phyloP scores from a whole-genome alignment of 1,140 invertebrate species.

The Elysia chlorotica region DNA sequence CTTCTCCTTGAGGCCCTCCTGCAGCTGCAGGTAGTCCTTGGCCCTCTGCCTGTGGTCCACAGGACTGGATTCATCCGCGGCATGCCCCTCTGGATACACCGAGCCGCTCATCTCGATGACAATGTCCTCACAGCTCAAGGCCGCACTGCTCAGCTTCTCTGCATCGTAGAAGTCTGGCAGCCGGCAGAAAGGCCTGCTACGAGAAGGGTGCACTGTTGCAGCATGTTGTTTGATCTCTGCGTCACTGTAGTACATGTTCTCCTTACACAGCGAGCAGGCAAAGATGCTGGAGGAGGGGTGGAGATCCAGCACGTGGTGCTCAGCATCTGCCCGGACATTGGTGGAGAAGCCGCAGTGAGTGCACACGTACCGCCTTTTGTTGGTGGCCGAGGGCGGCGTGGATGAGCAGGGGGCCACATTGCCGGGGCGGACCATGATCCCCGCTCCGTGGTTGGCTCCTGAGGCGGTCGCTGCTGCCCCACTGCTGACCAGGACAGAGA shows the following conservation, averaged over 20 bases:
- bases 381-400: background rate
- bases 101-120: slow-evolving; percentile 43
- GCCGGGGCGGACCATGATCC: too few species aligned
- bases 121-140: slow-evolving; percentile 15
- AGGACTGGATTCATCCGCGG: background rate
- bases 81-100: slow-evolving; percentile 34
- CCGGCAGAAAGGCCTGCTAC: slow-evolving; percentile 39
- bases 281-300: slow-evolving; percentile 39
- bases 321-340: slow-evolving; percentile 33
- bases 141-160: slow-evolving; percentile 21
- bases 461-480: too few species aligned
- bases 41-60: slow-evolving; percentile 24
- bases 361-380: slow-evolving; percentile 40
- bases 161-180: slow-evolving; percentile 44
- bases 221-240: slow-evolving; percentile 41
- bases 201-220: slow-evolving; percentile 39
- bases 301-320: slow-evolving; percentile 35
- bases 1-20: slow-evolving; percentile 30
- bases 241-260: slow-evolving; percentile 34
- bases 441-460: too few species aligned
- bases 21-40: slow-evolving; percentile 30
- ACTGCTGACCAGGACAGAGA: slow-evolving; percentile 35
- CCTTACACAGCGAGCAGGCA: slow-evolving; percentile 45
- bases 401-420: background rate
- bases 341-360: slow-evolving; percentile 43